phyloP scores from a whole-genome alignment of 2,113 vertebrate species.

The Oryzias javanicus region DNA sequence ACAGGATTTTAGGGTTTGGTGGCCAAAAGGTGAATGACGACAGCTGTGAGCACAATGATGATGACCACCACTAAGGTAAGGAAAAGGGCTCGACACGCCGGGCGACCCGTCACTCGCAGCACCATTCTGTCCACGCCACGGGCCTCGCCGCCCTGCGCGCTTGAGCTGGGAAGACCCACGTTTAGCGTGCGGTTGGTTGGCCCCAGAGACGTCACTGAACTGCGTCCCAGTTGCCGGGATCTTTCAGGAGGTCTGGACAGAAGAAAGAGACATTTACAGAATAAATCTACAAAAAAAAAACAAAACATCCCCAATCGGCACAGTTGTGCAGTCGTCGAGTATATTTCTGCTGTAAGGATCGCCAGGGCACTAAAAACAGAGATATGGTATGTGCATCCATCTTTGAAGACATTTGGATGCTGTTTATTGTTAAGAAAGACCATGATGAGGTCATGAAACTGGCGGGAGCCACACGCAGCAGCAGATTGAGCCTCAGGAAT shows the following conservation, averaged over 20 bases:
- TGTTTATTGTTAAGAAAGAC: no score
- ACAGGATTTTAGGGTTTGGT: not conserved
- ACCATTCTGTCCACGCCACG: not conserved
- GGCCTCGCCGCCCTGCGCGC: accelerated
- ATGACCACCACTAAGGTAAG: slow-evolving; percentile 50
- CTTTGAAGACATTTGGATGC: no score
- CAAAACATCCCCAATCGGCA: no score
- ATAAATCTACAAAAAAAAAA: not conserved
- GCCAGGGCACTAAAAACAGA: no score
- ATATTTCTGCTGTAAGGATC: no score
- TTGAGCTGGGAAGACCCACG: slow-evolving; percentile 60
- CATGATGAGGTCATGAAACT: no score
- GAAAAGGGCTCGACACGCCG: slow-evolving; percentile 50
- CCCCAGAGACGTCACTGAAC: slow-evolving; percentile 22
- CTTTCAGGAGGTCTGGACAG: slow-evolving; percentile 23
- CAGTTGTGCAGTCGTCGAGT: no score
- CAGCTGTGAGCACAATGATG: slow-evolving; percentile 54
- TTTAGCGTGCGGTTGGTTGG: slow-evolving; percentile 58
- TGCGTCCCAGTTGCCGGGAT: not conserved
- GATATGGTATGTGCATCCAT: no score
- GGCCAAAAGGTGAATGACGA: slow-evolving; percentile 54
- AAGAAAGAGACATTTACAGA: not conserved
- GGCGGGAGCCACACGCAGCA: no score
- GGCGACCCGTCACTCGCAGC: slow-evolving; percentile 38
- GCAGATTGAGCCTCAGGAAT: no score